Evolutionary conservation across 2,113 vertebrate species (phyloP).

Genomic region (Cyphomyrus discorhynchus): DNA sequence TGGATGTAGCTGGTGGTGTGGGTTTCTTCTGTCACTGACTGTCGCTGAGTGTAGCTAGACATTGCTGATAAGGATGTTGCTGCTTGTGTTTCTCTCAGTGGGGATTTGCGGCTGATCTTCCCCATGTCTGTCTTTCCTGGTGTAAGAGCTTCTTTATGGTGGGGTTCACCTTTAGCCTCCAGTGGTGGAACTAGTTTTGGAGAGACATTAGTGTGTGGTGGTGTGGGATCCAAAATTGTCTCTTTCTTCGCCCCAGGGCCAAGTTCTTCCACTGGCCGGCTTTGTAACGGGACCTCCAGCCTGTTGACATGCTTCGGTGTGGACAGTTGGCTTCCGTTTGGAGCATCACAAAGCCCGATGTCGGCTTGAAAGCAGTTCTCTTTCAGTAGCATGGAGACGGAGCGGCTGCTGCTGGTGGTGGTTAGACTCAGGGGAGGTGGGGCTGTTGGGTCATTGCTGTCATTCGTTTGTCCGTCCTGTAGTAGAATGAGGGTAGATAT

Average conservation of each 20-base stretch:
- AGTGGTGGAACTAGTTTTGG: constrained; percentile 9
- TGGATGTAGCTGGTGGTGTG: constrained; percentile 41
- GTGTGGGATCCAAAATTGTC: constrained; percentile 28
- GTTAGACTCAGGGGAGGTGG: constrained; percentile 35
- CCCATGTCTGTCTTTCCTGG: constrained; percentile 20
- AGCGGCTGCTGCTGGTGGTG: constrained; percentile 46
- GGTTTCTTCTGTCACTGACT: constrained; percentile 42
- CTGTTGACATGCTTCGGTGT: constrained; percentile 59
- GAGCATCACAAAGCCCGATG: constrained; percentile 56
- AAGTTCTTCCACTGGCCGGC: constrained; percentile 27
- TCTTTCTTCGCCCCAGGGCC: constrained; percentile 36
- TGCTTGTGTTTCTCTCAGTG: constrained; percentile 31
- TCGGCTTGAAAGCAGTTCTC: constrained; percentile 71
- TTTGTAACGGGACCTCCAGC: constrained; percentile 61
- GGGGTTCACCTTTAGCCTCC: constrained; percentile 24
- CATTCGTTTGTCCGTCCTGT: constrained; percentile 45
- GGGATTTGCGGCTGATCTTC: constrained; percentile 15
- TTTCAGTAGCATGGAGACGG: constrained; percentile 64
- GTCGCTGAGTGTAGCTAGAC: constrained; percentile 55
- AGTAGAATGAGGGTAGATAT: constrained; percentile 59
- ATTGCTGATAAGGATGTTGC: constrained; percentile 50
- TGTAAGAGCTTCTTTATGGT: constrained; percentile 18
- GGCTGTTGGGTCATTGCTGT: constrained; percentile 23
- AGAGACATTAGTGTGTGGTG: constrained; percentile 32
- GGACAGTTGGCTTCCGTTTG: constrained; percentile 33